Conservation (phyloP, 2,113 vertebrate genomes). For the Gadus chalcogrammus region DNA sequence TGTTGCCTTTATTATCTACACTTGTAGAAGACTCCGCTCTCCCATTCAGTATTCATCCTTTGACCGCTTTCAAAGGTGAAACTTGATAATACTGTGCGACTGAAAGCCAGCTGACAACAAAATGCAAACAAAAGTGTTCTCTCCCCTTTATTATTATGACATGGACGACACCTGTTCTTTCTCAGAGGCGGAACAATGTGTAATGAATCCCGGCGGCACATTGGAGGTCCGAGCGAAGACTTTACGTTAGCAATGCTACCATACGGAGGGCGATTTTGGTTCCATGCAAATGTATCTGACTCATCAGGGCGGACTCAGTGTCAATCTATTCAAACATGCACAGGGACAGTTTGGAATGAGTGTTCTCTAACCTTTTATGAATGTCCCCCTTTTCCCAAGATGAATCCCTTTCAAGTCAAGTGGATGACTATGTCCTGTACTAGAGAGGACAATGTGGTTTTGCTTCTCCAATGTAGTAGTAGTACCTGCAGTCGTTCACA, state of each 20-base stretch:
- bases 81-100: slow-evolving; percentile 52
- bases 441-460: too few species aligned
- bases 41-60: slow-evolving; percentile 44
- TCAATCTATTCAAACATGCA: too few species aligned
- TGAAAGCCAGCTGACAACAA: slow-evolving; percentile 59
- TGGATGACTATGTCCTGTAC: too few species aligned
- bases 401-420: too few species aligned
- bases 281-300: too few species aligned
- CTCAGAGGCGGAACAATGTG: slow-evolving; percentile 47
- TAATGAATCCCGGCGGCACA: slow-evolving; percentile 37
- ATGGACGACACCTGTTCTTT: slow-evolving; percentile 63
- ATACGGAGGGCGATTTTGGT: background rate
- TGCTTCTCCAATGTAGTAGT: too few species aligned
- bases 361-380: too few species aligned
- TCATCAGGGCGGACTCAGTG: too few species aligned
- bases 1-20: slow-evolving; percentile 57
- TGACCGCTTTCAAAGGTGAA: slow-evolving; percentile 62
- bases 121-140: slow-evolving; percentile 52
- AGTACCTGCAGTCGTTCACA: too few species aligned
- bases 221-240: slow-evolving; percentile 21
- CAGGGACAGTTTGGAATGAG: too few species aligned
- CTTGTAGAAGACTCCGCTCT: slow-evolving; percentile 51
- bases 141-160: slow-evolving; percentile 46
- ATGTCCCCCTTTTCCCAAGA: too few species aligned
- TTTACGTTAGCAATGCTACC: background rate